A percentile compares a stretch with the other conserved stretches of the same genome.
Evolutionary conservation across 2,113 vertebrate species (phyloP).

Genomic region (Talpa occidentalis): DNA sequence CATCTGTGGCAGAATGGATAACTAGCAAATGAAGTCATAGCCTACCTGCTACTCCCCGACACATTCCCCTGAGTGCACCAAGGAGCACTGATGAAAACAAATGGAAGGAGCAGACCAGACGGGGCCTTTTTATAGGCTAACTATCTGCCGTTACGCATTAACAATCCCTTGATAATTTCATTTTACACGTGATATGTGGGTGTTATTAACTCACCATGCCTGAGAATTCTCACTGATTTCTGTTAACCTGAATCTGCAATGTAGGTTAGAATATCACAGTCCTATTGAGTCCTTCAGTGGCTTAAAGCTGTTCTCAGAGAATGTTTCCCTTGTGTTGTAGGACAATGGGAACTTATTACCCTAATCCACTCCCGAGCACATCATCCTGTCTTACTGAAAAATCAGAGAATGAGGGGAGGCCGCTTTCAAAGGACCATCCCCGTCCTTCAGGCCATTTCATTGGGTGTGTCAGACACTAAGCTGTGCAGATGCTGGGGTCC

Average conservation of each 20-base stretch:
- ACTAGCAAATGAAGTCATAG: neutral
- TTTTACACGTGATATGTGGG: neutral
- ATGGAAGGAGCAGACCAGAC: neutral
- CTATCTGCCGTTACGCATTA: neutral
- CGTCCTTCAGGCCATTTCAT: neutral
- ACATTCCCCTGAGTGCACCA: neutral
- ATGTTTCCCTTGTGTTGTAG: neutral
- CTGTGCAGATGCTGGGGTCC: neutral
- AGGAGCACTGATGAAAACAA: neutral
- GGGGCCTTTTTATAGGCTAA: neutral
- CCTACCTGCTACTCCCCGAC: neutral
- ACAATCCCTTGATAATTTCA: neutral
- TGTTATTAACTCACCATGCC: neutral
- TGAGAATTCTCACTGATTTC: neutral
- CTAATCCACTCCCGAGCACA: neutral
- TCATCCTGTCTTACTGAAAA: neutral
- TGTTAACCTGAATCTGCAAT: neutral
- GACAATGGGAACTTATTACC: neutral
- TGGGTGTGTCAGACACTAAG: neutral
- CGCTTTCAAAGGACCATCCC: neutral
- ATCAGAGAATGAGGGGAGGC: neutral
- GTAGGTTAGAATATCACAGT: neutral
- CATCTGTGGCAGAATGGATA: neutral
- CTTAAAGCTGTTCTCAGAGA: neutral
- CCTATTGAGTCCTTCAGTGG: neutral